A percentile compares a stretch with the other conserved stretches of the same genome.
Conservation (phyloP, 2,797 vertebrate genomes). For the Botia kubotai region DNA sequence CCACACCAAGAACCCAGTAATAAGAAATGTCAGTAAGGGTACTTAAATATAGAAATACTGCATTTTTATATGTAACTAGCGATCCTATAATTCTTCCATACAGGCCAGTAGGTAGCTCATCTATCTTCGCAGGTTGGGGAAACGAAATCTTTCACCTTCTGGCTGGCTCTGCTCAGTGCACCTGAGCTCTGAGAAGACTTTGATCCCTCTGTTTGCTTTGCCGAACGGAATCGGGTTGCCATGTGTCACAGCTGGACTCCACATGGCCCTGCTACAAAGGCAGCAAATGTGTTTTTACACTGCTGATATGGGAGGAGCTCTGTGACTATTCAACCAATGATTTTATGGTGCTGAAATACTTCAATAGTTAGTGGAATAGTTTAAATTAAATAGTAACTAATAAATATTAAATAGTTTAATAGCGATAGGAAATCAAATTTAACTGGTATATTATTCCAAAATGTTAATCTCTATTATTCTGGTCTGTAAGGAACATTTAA, state of each 20-base stretch:
- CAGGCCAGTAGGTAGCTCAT: background rate
- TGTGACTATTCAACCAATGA: slow-evolving; percentile 43
- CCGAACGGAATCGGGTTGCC: slow-evolving; percentile 39
- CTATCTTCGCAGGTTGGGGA: slow-evolving; percentile 43
- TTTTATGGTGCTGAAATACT: slow-evolving; percentile 38
- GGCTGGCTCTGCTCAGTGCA: slow-evolving; percentile 41
- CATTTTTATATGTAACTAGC: background rate
- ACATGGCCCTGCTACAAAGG: slow-evolving; percentile 49
- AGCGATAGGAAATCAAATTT: slow-evolving; percentile 42
- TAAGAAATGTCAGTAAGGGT: slow-evolving; percentile 1
- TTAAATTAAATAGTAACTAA: too few relatives aligned
- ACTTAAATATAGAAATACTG: background rate
- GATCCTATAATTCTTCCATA: background rate
- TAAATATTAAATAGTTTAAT: slow-evolving; percentile 7
- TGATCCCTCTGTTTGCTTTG: slow-evolving; percentile 58
- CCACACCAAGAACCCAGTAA: background rate
- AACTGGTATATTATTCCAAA: background rate
- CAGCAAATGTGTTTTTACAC: slow-evolving; percentile 51
- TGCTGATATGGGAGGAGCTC: slow-evolving; percentile 56
- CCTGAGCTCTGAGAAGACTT: slow-evolving; percentile 58
- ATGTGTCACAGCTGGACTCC: slow-evolving; percentile 56
- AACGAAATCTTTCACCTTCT: slow-evolving; percentile 52
- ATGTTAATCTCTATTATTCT: slow-evolving; percentile 6
- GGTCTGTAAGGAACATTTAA: slow-evolving; percentile 5
- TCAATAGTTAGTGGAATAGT: too few relatives aligned